Evolutionary conservation across 2,888 invertebrate genomes (phyloP).

Genomic region (Metellina segmentata): DNA sequence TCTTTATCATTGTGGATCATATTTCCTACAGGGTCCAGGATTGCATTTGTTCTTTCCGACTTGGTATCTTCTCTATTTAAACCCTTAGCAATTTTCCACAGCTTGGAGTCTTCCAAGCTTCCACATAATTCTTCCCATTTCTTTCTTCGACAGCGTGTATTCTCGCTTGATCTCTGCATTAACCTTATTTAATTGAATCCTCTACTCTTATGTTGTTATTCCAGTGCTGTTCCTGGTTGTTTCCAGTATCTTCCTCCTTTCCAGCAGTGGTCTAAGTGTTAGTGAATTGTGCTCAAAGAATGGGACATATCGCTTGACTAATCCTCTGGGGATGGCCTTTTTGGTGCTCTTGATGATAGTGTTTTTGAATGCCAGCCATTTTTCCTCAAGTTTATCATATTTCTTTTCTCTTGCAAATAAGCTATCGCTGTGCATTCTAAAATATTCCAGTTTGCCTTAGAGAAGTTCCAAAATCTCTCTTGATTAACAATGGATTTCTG

Average conservation of each 20-base stretch:
- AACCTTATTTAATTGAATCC: constrained; percentile 35
- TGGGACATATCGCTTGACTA: background rate
- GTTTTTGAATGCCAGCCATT: background rate
- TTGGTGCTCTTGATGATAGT: background rate
- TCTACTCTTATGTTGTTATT: constrained; percentile 15
- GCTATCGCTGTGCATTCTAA: too few species aligned
- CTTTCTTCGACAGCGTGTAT: constrained; percentile 5
- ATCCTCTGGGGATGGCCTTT: constrained; percentile 2
- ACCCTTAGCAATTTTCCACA: background rate
- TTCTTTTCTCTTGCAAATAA: too few species aligned
- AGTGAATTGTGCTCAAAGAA: background rate
- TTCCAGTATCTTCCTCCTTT: background rate
- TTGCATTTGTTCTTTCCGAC: too few species aligned
- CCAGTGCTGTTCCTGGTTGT: too few species aligned
- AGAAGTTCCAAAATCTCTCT: background rate
- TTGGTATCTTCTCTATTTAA: too few species aligned
- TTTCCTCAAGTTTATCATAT: too few species aligned
- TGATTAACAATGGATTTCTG: background rate
- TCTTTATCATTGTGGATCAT: too few species aligned
- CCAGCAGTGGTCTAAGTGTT: background rate
- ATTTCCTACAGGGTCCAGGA: background rate
- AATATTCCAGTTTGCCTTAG: background rate
- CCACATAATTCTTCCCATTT: constrained; percentile 24
- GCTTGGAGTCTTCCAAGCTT: constrained; percentile 12
- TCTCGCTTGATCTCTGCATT: too few species aligned